Conservation (phyloP, 2,888 invertebrate species). For the Brenthis hecate region DNA sequence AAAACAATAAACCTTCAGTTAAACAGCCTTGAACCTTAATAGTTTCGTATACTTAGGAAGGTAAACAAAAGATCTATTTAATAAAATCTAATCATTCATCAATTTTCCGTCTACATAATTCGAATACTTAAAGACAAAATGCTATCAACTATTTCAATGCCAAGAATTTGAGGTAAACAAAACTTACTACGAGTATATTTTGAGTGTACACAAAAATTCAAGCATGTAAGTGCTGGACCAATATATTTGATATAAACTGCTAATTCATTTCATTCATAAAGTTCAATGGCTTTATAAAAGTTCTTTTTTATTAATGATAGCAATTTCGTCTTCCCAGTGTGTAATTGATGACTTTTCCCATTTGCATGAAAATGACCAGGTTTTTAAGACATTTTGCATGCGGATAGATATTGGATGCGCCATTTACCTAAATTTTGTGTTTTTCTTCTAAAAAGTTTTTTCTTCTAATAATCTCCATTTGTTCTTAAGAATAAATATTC, state of each 20-base stretch:
- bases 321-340: not conserved
- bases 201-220: conserved; percentile 9
- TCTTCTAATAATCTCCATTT: not conserved
- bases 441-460: not conserved
- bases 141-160: conserved; percentile 23
- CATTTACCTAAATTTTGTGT: not conserved
- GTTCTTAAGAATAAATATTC: no score
- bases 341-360: not conserved
- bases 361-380: not conserved
- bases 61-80: conserved; percentile 11
- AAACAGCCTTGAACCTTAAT: conserved; percentile 5
- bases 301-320: not conserved
- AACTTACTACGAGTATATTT: conserved; percentile 9
- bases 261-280: conserved; percentile 8
- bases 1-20: conserved; percentile 2
- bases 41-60: not conserved
- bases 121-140: conserved; percentile 14
- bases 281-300: not conserved
- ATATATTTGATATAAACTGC: not conserved
- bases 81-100: conserved; percentile 23
- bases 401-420: not conserved
- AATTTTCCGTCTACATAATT: conserved; percentile 11
- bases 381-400: not conserved
- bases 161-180: conserved; percentile 27
- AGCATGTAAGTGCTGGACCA: not conserved